Evolutionary conservation across 2,888 invertebrate species (phyloP).

Genomic region (Schrankia costaestrigalis): DNA sequence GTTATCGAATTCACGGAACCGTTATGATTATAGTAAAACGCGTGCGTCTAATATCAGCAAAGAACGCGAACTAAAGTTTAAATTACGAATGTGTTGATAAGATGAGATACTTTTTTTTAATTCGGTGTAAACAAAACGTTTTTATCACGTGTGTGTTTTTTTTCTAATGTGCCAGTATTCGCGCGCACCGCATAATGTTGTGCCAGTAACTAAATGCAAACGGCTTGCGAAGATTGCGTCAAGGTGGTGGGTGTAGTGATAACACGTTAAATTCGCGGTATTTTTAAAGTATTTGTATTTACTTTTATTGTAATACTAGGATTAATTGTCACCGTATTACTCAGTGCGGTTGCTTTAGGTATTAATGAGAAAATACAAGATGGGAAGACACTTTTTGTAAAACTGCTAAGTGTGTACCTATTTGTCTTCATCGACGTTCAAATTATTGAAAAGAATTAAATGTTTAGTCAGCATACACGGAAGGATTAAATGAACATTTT

Average conservation of each 20-base stretch:
- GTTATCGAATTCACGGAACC: slow-evolving; percentile 24
- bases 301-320: slow-evolving; percentile 12
- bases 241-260: slow-evolving; percentile 40
- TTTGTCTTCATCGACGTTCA: no score
- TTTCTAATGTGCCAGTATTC: slow-evolving; percentile 27
- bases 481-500: no score
- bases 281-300: slow-evolving; percentile 18
- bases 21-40: slow-evolving; percentile 17
- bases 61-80: slow-evolving; percentile 33
- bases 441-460: no score
- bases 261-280: slow-evolving; percentile 30
- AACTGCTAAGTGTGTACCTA: no score
- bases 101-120: slow-evolving; percentile 15
- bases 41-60: slow-evolving; percentile 29
- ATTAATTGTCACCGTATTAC: slow-evolving; percentile 5
- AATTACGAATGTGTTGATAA: slow-evolving; percentile 27
- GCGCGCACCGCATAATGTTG: slow-evolving; percentile 33
- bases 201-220: slow-evolving; percentile 34
- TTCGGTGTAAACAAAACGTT: slow-evolving; percentile 18
- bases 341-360: slow-evolving; percentile 2
- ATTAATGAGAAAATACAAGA: no score
- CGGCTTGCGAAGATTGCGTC: slow-evolving; percentile 33
- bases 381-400: no score
- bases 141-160: slow-evolving; percentile 34
- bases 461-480: no score